A percentile compares a stretch with the other conserved stretches of the same genome.
phyloP scores from a whole-genome alignment of 2,797 vertebrate genomes.

The Pogoniulus pusillus region DNA sequence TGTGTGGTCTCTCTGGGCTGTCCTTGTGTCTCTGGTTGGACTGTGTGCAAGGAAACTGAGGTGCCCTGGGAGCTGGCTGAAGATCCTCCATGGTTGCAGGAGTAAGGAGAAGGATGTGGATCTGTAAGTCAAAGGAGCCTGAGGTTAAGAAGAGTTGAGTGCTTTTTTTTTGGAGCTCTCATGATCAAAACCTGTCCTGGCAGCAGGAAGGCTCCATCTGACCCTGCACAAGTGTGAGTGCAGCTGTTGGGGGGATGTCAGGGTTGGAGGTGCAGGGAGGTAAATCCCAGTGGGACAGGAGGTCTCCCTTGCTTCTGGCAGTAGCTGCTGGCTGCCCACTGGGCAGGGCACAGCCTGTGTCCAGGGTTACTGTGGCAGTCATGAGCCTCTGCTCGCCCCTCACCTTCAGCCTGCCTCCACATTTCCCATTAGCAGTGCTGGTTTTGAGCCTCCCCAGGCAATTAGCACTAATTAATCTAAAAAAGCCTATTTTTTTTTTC shows the following conservation, averaged over 20 bases:
- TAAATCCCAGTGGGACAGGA: not conserved
- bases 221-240: not conserved
- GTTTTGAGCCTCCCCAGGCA: slow-evolving; percentile 49
- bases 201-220: not conserved
- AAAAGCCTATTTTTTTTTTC: slow-evolving; percentile 18
- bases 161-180: not conserved
- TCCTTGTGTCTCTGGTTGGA: not conserved
- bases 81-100: rapidly evolving
- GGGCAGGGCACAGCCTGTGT: not conserved
- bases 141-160: not conserved
- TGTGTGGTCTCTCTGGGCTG: not conserved
- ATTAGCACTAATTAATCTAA: slow-evolving; percentile 52
- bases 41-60: not conserved
- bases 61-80: not conserved
- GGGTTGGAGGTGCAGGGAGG: not conserved
- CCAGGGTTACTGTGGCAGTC: not conserved
- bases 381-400: not conserved
- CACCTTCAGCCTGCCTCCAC: not conserved
- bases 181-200: rapidly evolving
- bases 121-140: not conserved
- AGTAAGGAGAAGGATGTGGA: not conserved
- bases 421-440: slow-evolving; percentile 14
- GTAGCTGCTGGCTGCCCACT: not conserved
- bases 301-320: not conserved
- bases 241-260: not conserved